Evolutionary conservation across 2,888 invertebrate species (phyloP).

Genomic region (Tupiocoris notatus): DNA sequence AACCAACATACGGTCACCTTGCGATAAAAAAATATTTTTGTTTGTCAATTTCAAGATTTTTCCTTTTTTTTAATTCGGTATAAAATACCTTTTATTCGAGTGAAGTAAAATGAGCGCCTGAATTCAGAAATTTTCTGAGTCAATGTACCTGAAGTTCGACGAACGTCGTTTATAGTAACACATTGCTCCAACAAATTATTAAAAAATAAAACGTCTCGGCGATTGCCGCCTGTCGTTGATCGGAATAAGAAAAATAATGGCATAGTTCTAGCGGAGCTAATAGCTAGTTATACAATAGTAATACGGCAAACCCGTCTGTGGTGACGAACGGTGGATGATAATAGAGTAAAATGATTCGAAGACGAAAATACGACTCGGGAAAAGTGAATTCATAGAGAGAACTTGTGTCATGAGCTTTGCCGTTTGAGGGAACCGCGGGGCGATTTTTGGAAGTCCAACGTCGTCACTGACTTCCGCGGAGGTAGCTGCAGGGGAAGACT

Average conservation of each 20-base stretch:
- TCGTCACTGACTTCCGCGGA: slow-evolving; percentile 33
- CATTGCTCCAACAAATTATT: background rate
- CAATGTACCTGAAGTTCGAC: too few relatives aligned
- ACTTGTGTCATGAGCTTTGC: slow-evolving; percentile 36
- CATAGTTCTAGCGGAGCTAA: background rate
- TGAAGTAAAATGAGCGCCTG: too few relatives aligned
- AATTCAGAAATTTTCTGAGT: too few relatives aligned
- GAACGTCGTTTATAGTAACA: too few relatives aligned
- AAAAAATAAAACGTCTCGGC: background rate
- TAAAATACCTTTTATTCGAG: too few relatives aligned
- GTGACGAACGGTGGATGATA: background rate
- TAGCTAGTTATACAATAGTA: background rate
- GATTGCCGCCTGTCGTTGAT: too few relatives aligned
- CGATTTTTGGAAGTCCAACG: slow-evolving; percentile 29
- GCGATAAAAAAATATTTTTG: too few relatives aligned
- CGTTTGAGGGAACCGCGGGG: slow-evolving; percentile 19
- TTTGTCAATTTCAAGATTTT: too few relatives aligned
- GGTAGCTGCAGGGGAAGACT: slow-evolving; percentile 19
- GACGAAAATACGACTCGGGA: slow-evolving; percentile 1
- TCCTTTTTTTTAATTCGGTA: too few relatives aligned
- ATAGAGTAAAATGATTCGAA: background rate
- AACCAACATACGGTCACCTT: too few relatives aligned
- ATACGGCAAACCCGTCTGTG: background rate
- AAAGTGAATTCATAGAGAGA: slow-evolving; percentile 31
- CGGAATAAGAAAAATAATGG: too few relatives aligned